Conservation (phyloP, 2,888 invertebrate genomes). For the Parapristionchus giblindavisi region DNA sequence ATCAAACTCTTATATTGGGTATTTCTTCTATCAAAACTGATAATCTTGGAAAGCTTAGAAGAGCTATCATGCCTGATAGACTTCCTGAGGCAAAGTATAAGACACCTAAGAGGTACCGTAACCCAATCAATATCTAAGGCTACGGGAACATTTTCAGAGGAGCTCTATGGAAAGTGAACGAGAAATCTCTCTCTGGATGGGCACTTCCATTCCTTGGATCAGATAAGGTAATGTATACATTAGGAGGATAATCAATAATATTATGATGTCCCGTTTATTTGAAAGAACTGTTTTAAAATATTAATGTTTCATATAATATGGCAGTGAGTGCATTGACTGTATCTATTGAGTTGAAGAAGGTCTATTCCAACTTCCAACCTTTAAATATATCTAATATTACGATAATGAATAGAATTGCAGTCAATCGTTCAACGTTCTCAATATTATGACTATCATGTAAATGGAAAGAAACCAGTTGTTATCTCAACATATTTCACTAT, state of each 20-base stretch:
- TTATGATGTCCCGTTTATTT: too few relatives aligned
- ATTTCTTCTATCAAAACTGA: slow-evolving; percentile 71
- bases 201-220: slow-evolving; percentile 79
- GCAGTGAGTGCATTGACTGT: too few relatives aligned
- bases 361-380: too few relatives aligned
- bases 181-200: slow-evolving; percentile 72
- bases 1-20: slow-evolving; percentile 86
- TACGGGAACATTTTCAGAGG: slow-evolving; percentile 43
- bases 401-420: slow-evolving; percentile 5
- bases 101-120: slow-evolving; percentile 47
- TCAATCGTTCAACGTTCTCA: slow-evolving; percentile 79
- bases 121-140: neutral
- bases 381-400: too few relatives aligned
- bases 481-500: slow-evolving; percentile 35
- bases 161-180: slow-evolving; percentile 64
- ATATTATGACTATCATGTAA: slow-evolving; percentile 78
- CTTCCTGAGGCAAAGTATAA: slow-evolving; percentile 50
- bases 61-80: slow-evolving; percentile 41
- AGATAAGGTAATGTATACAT: slow-evolving; percentile 68
- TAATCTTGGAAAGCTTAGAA: slow-evolving; percentile 52
- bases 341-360: too few relatives aligned
- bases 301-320: too few relatives aligned
- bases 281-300: too few relatives aligned
- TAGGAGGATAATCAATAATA: too few relatives aligned
- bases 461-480: slow-evolving; percentile 22